Base-by-base conservation (phyloP, 2,113 vertebrate genomes). In the Lota lota region DNA sequence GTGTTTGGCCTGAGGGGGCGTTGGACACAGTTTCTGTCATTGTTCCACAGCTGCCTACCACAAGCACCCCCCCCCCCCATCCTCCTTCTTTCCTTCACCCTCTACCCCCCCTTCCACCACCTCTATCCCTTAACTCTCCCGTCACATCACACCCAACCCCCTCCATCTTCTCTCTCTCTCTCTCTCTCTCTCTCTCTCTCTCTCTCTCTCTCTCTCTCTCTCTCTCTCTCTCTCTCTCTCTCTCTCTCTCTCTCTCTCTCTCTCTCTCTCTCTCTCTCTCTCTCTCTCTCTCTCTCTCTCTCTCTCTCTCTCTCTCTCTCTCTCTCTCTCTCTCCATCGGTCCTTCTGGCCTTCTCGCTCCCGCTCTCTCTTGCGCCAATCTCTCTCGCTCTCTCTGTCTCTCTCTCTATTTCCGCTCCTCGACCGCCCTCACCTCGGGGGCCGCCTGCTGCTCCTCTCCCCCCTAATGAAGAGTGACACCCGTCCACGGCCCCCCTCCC, bases 31-130 rank as follows among this genome's bases (percentile, higher is more conserved):
- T 88, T 87, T 81, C 88, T 87, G 88, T 90, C 90, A 90, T 86
- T 90, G 87, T 89, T 86, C 87, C 87, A 87, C 87, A 91, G 89
- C 89, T 89, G 89, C 83, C 84, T 75, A 78, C 73, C n/a, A n/a
- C n/a, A n/a, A n/a, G n/a, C n/a, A n/a, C 16, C 28, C 57, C 64
- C 24, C 50, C 3, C 63, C 36, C 24, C 19, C 61, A 10, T 54
- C 18, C 58, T 19, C 57, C 53, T 66, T 40, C 21, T 33, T 7
- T 17, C 28, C 20, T 24, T 18, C 51, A 2, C 51, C 51, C 47
- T 47, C 63, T 22, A 24, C 5, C 63, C 33, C 40, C n/a, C 64
- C n/a, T 54, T n/a, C n/a, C n/a, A n/a, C n/a, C n/a, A n/a, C n/a
- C n/a, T n/a, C n/a, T n/a, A n/a, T n/a, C n/a, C n/a, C n/a, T n/a